Evolutionary conservation across 2,888 invertebrate genomes (phyloP), one percentile per base, ranked within the genome.

Genomic region (Scaptodrosophila latifasciaeformis): DNA sequence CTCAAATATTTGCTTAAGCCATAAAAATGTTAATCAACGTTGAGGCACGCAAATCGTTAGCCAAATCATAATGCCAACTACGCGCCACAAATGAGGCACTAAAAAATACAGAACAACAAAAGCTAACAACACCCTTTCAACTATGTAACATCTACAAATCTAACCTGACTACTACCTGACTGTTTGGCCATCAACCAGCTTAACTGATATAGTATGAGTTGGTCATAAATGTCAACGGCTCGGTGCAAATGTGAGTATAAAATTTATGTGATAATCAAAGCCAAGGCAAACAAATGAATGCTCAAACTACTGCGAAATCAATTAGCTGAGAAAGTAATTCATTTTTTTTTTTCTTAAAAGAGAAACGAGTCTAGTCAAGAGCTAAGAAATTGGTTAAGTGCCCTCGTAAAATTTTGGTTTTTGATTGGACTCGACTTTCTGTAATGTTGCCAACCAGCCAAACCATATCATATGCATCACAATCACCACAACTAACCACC

Each of bases 21-120:
- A 82, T 81, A 70, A 82, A 74, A 82, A 69, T 70, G 70, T 74
- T 77, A 82, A 77, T 74, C 71, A 77, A 75, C 62, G 66, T 43
- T 18, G 45, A 48, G 39, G 43, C 64, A 58, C 54, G 46, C 55
- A 56, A 57, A 47, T 57, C 50, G 50, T 47, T 44, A 46, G 59
- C 51, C 47, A 57, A 58, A 49, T 51, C 34, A 50, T 43, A 43
- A 58, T 46, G 59, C 49, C 42, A 47, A 34, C 15, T 47, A 52
- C 50, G 47, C 51, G 57, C 61, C 61, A 21, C 51, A 61, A 61
- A 62, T 50, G 59, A 43, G 67, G 53, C 64, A 49, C 50, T 67
- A 59, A 67, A 67, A 67, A 56, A 55, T 43, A 47, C 29, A 24
- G 12, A 24, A 7, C 24, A 7, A 7, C 24, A n/a, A n/a, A n/a